phyloP scores from a whole-genome alignment of 1,140 invertebrate genomes.

The Rhagoletis pomonella region DNA sequence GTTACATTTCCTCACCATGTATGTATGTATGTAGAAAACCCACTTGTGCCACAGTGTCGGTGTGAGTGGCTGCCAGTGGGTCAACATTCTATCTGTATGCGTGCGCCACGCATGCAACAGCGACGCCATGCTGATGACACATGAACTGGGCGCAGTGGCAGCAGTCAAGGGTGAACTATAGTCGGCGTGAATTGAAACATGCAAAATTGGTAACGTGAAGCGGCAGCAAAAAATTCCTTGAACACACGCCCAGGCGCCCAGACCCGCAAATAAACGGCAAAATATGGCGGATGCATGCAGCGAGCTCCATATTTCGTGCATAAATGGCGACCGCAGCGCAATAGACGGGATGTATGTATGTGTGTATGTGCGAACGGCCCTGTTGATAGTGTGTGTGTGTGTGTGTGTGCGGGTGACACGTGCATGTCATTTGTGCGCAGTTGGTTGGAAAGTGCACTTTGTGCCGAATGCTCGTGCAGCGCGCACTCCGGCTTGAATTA shows the following conservation, averaged over 20 bases:
- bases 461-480: constrained; percentile 2
- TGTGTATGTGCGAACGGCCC: background rate
- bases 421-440: constrained; percentile 43
- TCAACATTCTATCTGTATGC: background rate
- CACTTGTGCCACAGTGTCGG: background rate
- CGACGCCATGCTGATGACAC: background rate
- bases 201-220: background rate
- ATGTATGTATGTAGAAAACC: background rate
- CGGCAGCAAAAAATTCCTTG: background rate
- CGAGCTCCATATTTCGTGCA: constrained; percentile 16
- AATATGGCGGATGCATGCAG: background rate
- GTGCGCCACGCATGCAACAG: background rate
- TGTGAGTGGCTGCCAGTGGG: background rate
- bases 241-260: background rate
- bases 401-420: background rate
- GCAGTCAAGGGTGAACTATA: constrained; percentile 34
- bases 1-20: background rate
- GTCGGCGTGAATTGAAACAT: background rate
- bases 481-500: constrained; percentile 21
- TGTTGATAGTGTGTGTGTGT: background rate
- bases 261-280: background rate
- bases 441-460: constrained; percentile 47
- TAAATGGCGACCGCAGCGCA: constrained; percentile 40
- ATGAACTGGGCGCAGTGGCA: background rate
- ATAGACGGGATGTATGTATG: background rate